phyloP scores from a whole-genome alignment of 2,888 invertebrate species.

The Ptilodon capucinus region DNA sequence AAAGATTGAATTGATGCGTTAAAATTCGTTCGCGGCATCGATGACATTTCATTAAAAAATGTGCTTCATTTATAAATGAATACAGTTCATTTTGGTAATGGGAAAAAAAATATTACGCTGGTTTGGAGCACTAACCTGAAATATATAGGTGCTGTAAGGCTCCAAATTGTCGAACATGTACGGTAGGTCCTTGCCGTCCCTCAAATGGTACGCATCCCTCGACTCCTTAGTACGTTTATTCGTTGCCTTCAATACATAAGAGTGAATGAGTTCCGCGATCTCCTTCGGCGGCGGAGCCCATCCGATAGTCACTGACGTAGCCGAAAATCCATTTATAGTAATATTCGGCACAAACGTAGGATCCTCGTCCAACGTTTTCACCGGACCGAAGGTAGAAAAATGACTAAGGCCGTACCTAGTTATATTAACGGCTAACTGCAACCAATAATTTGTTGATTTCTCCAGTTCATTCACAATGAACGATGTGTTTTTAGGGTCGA shows the following conservation, averaged over 20 bases:
- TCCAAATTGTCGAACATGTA: slow-evolving; percentile 91
- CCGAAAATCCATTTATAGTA: slow-evolving; percentile 86
- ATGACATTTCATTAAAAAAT: too few species aligned
- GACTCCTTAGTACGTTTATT: slow-evolving; percentile 71
- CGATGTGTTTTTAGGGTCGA: slow-evolving; percentile 84
- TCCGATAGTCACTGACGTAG: slow-evolving; percentile 90
- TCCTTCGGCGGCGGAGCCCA: slow-evolving; percentile 88
- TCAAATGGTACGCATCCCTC: slow-evolving; percentile 85
- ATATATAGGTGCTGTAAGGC: slow-evolving; percentile 91
- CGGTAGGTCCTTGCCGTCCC: slow-evolving; percentile 85
- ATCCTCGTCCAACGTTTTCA: slow-evolving; percentile 86
- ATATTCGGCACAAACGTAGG: slow-evolving; percentile 91
- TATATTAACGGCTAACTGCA: slow-evolving; percentile 84
- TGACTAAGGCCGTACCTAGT: background rate
- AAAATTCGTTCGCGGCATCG: too few species aligned
- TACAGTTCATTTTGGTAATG: too few species aligned
- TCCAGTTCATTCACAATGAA: slow-evolving; percentile 86
- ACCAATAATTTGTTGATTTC: slow-evolving; percentile 85
- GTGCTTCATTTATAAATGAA: too few species aligned
- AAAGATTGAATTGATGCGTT: too few species aligned
- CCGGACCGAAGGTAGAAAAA: slow-evolving; percentile 38
- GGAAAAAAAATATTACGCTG: too few species aligned
- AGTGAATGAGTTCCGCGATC: slow-evolving; percentile 87
- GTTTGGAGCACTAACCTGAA: slow-evolving; percentile 87
- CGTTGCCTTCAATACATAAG: slow-evolving; percentile 86